Base-by-base conservation (phyloP, 1,140 invertebrate genomes). In the Penaeus indicus region DNA sequence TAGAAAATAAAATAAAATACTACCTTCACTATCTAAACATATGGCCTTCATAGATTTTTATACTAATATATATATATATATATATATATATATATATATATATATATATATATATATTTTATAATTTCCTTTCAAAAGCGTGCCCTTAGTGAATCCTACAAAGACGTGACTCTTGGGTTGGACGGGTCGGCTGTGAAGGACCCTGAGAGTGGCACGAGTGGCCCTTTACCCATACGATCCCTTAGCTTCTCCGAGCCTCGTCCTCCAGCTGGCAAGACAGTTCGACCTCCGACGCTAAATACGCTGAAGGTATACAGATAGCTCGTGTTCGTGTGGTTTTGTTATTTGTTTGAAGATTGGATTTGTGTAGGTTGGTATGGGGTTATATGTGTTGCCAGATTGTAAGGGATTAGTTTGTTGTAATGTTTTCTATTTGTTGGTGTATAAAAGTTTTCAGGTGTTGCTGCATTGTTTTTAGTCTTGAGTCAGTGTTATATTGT, bases 91-190 rank as follows among this genome's bases (percentile, higher is more conserved):
- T 82, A 4, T 32, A 42, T 60, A 22, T 60, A 25, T 60, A 42
- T 60, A 22, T 60, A 25, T 60, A 42, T 60, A 22, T 60, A 25
- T 60, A 2, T 82, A 4, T 32, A 2, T 32, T 60, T 22, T 10
- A 19, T 77, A 11, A 77, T 27, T 64, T 0, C 61, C 10, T 8
- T 64, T 83, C n/a, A 25, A 19, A 78, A 87, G 85, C 85, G 85
- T 3, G 85, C 78, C 78, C 79, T 87, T 18, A 87, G 85, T 32
- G 85, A 87, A 47, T 80, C 77, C 10, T 87, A 81, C 79, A 87
- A 87, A 62, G 85, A 87, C n/a, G 79, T 87, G 62, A 42, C 85
- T 0, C 42, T 87, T 4, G 85, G 85, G 8, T 54, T 87, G 60
- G 85, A 87, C 63, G 85, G 85, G n/a, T 63, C 21, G 13, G 79